These are phyloP conservation scores for Luehdorfia chinensis DNA, from an alignment of 1,140 invertebrate species.

Conservation along the genomic window DNA sequence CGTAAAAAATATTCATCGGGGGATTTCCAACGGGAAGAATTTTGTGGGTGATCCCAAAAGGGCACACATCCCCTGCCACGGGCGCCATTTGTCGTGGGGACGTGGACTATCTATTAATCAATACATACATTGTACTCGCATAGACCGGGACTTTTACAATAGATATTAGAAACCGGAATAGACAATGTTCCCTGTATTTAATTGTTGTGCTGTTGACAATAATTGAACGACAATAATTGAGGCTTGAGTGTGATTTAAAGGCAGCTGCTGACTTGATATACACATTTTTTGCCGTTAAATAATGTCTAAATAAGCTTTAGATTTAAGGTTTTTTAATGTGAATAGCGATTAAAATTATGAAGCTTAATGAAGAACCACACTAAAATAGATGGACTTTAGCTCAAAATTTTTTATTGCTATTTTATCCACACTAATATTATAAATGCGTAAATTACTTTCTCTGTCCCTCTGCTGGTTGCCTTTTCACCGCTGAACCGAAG, in stretches of 20 bases:
- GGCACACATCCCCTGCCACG: conserved; percentile 46
- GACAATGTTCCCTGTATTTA: conserved; percentile 38
- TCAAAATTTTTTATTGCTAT: too few relatives aligned
- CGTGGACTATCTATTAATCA: conserved; percentile 56
- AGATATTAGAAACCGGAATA: conserved; percentile 36
- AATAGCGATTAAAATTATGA: too few relatives aligned
- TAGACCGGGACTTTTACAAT: conserved; percentile 34
- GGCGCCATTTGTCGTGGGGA: conserved; percentile 46
- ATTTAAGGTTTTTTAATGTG: too few relatives aligned
- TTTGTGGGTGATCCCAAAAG: conserved; percentile 53
- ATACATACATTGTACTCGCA: conserved; percentile 39
- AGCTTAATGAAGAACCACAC: too few relatives aligned
- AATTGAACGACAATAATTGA: conserved; percentile 38
- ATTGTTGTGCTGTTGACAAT: conserved; percentile 42
- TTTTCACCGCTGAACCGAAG: too few relatives aligned
- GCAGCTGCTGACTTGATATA: too few relatives aligned
- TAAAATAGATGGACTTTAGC: too few relatives aligned
- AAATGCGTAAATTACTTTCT: too few relatives aligned
- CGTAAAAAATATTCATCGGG: conserved; percentile 54
- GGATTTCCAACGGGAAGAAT: conserved; percentile 57
- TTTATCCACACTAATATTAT: too few relatives aligned
- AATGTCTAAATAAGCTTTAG: too few relatives aligned
- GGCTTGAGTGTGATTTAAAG: conserved; percentile 37
- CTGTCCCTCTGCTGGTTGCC: too few relatives aligned
- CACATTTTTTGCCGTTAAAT: too few relatives aligned